These are phyloP conservation scores for Cathartes aura DNA, from an alignment of 2,113 vertebrate genomes.

Conservation along the genomic window DNA sequence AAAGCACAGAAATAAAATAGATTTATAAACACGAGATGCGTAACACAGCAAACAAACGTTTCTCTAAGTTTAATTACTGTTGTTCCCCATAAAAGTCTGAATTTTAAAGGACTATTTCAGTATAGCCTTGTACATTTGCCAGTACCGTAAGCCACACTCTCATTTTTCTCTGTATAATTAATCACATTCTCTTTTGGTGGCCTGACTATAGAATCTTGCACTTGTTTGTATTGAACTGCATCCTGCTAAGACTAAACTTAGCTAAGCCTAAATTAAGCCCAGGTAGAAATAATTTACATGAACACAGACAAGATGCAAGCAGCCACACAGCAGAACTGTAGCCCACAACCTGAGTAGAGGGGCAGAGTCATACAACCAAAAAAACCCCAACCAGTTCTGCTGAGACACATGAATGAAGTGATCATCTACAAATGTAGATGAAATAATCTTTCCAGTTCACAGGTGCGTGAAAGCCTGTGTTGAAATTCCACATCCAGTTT, in stretches of 20 bases:
- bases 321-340: not conserved
- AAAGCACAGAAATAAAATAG: rapidly evolving
- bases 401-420: not conserved
- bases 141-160: not conserved
- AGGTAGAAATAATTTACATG: not conserved
- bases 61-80: not conserved
- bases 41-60: not conserved
- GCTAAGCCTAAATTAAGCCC: not conserved
- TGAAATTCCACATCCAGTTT: not conserved
- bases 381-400: not conserved
- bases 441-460: not conserved
- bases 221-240: not conserved
- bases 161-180: not conserved
- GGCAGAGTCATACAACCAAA: not conserved
- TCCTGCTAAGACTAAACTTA: not conserved
- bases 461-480: not conserved
- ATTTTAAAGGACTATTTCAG: not conserved
- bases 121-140: not conserved
- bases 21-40: not conserved
- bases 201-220: not conserved
- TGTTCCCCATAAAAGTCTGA: not conserved
- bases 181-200: not conserved
- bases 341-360: not conserved
- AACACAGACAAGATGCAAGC: not conserved
- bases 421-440: rapidly evolving